phyloP scores from a whole-genome alignment of 1,140 invertebrate genomes.

The Bombyx mandarina region DNA sequence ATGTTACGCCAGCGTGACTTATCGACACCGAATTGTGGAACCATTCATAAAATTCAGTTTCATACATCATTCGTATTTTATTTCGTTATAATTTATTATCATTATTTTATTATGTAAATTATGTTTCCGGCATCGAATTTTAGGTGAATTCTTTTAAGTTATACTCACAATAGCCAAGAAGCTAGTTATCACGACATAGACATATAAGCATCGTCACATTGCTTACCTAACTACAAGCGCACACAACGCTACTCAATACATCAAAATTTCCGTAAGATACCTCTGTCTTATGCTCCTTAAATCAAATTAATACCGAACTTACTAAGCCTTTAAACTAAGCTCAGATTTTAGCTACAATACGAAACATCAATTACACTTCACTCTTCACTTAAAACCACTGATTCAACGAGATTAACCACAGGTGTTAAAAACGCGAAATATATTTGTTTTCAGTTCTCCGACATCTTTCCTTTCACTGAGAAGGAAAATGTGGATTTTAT shows the following conservation, averaged over 20 bases:
- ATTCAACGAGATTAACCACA: conserved; percentile 54
- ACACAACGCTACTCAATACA: conserved; percentile 63
- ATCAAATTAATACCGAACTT: conserved; percentile 32
- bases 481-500: conserved; percentile 58
- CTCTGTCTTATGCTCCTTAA: conserved; percentile 34
- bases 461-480: conserved; percentile 42
- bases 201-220: conserved; percentile 35
- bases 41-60: too few relatives aligned
- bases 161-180: conserved; percentile 10
- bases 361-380: conserved; percentile 20
- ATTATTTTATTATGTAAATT: too few relatives aligned
- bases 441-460: conserved; percentile 26
- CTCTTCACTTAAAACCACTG: conserved; percentile 18
- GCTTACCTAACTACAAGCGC: conserved; percentile 57
- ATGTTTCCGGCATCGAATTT: too few relatives aligned
- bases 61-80: too few relatives aligned
- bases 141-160: too few relatives aligned
- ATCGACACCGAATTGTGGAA: too few relatives aligned
- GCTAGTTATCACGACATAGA: conserved; percentile 42
- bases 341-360: conserved; percentile 13
- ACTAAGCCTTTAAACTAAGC: conserved; percentile 56
- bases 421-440: conserved; percentile 57
- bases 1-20: too few relatives aligned
- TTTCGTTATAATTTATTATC: too few relatives aligned
- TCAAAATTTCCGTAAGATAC: conserved; percentile 47